Base-by-base conservation (phyloP, 1,140 invertebrate genomes). In the Zeugodacus cucurbitae region DNA sequence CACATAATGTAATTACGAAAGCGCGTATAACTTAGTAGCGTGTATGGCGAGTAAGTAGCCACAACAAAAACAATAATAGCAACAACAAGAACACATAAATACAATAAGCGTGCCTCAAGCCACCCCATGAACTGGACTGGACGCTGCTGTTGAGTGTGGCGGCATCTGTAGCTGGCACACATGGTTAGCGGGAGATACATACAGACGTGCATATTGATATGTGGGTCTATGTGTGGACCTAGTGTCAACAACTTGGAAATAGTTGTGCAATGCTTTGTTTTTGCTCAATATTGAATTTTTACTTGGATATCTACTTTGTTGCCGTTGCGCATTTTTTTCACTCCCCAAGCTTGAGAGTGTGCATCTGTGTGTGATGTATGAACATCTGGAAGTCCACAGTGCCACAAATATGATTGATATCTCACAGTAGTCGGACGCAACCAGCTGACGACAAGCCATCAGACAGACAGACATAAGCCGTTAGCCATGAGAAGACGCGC, bases 1-100 rank as follows among this genome's bases (percentile, higher is more conserved):
- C 91, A 92, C 91, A 92, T 92, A 92, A 92, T 92, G 91, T 92
- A 91, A 92, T 92, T 92, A 92, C 92, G 91, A 91, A 74, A 74
- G 57, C 57, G 59, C 59, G 59, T 87, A 37, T 44, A 32, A 17
- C 48, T 22, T 22, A n/a, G 44, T 22, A 37, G 8, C 29, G 26
- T 4, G 2, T n/a, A 54, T 62, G 58, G 58, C 22, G 48, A 54
- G 48, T 62, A 62, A n/a, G 58, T 62, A 26, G 58, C n/a, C 22
- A 62, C 48, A 2, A 54, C 14, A 26, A 62, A 7, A 62, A 62
- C 74, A 82, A 82, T 41, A 48, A 48, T 8, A 82, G 48, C 74
- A 26, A 26, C 3, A 3, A 37, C 29, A 17, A 70, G 7, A 70
- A 20, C 26, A 29, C 4, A 17, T 70, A 34, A 32, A 17, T 70